Percentiles rank a stretch among this genome's conserved stretches.
Evolutionary conservation across 2,113 vertebrate genomes (phyloP).

Genomic region (Morone chrysops): DNA sequence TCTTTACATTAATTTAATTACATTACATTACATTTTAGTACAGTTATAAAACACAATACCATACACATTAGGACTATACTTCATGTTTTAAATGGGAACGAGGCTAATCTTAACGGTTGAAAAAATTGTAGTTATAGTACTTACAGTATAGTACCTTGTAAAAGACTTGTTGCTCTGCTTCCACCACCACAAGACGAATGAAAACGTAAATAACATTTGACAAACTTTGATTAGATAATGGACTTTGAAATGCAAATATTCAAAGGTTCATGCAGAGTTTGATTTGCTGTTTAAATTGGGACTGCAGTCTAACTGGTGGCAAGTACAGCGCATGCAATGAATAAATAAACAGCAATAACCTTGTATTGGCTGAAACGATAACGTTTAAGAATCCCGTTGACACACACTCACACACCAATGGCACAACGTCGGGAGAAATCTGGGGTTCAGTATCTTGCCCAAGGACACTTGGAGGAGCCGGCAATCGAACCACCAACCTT

Average conservation of each 20-base stretch:
- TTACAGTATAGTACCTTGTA: constrained; percentile 23
- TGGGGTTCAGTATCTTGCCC: too few relatives aligned
- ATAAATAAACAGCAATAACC: constrained; percentile 34
- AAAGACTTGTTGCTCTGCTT: constrained; percentile 44
- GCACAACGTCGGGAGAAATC: too few relatives aligned
- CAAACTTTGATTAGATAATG: constrained; percentile 41
- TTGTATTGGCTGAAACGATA: neutral
- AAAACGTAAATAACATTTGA: constrained; percentile 50
- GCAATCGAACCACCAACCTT: too few relatives aligned
- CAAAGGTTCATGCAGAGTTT: constrained; percentile 47
- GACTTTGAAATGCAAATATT: constrained; percentile 62
- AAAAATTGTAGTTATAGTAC: constrained; percentile 24
- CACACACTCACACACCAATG: too few relatives aligned
- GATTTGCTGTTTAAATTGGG: constrained; percentile 49
- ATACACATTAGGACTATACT: neutral
- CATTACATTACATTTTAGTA: neutral
- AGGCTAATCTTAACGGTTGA: neutral
- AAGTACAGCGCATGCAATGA: neutral
- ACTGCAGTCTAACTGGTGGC: neutral
- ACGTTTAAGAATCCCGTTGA: too few relatives aligned
- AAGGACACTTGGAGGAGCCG: too few relatives aligned
- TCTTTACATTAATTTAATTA: neutral
- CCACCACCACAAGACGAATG: constrained; percentile 30
- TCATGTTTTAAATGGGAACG: constrained; percentile 2
- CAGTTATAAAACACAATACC: neutral